Conservation (phyloP, 2,797 vertebrate species). For the Poliocrania exsul region DNA sequence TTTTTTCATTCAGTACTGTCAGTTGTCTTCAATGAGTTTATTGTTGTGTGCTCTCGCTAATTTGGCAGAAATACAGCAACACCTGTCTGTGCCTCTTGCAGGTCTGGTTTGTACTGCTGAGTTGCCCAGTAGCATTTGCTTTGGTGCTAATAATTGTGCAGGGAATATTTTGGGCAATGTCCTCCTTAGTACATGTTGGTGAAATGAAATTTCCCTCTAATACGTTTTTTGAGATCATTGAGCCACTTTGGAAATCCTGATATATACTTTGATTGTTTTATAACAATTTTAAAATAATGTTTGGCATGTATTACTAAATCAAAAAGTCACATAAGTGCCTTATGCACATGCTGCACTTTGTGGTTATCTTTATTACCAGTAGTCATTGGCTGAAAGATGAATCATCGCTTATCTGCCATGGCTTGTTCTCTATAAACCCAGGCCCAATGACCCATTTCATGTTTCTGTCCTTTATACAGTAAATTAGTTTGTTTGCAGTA, state of each 20-base stretch:
- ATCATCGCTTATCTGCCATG: background rate
- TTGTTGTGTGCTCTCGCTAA: background rate
- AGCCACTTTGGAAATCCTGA: background rate
- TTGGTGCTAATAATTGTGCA: background rate
- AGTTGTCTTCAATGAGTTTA: background rate
- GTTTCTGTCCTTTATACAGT: background rate
- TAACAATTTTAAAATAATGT: background rate
- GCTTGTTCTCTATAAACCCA: background rate
- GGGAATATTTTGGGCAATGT: background rate
- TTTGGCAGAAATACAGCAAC: background rate
- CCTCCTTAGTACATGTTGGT: background rate
- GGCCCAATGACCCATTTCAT: background rate
- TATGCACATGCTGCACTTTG: background rate
- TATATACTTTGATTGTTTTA: background rate
- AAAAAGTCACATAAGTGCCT: background rate
- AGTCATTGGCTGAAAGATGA: conserved; percentile 4
- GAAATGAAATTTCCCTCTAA: background rate
- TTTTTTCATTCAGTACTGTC: background rate
- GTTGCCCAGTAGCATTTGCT: background rate
- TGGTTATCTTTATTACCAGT: background rate
- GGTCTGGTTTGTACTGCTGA: background rate
- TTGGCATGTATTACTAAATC: background rate
- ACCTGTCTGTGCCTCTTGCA: background rate
- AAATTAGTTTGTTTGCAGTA: conserved; percentile 5
- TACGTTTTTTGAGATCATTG: background rate